Evolutionary conservation across 2,113 vertebrate species (phyloP).

Genomic region (Nycticorax nycticorax): DNA sequence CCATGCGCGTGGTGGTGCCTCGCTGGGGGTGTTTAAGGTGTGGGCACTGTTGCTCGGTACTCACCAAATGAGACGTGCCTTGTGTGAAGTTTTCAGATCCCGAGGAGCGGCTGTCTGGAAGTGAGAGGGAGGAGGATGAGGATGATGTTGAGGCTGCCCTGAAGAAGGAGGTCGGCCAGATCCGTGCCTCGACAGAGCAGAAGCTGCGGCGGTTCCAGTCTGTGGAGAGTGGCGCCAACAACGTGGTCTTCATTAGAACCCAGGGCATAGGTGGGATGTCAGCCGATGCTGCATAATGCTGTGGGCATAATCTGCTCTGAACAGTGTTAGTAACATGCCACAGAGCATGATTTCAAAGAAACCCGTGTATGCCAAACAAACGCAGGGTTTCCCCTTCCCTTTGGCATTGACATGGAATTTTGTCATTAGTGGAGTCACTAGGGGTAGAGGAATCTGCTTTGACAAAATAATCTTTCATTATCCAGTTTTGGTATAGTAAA

Average conservation of each 20-base stretch:
- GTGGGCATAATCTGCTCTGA: not conserved
- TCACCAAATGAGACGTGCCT: not conserved
- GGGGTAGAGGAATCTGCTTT: not conserved
- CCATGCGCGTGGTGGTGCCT: rapidly evolving
- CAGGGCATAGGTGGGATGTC: slow-evolving; percentile 81
- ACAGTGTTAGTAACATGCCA: not conserved
- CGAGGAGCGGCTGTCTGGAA: slow-evolving; percentile 68
- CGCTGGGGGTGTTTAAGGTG: rapidly evolving
- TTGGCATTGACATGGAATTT: not conserved
- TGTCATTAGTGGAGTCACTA: not conserved
- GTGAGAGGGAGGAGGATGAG: slow-evolving; percentile 73
- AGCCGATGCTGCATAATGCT: rapidly evolving
- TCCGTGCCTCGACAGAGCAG: slow-evolving; percentile 77
- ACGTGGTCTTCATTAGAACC: slow-evolving; percentile 92
- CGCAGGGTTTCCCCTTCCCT: not conserved
- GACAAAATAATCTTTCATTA: not conserved
- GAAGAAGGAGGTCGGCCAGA: slow-evolving; percentile 90
- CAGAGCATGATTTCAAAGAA: not conserved
- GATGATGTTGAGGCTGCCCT: slow-evolving; percentile 87
- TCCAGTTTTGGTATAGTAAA: not conserved
- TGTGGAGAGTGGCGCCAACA: slow-evolving; percentile 91
- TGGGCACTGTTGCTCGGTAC: rapidly evolving
- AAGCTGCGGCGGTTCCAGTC: slow-evolving; percentile 87
- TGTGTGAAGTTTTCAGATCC: slow-evolving; percentile 77
- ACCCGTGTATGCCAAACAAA: rapidly evolving